Percentiles rank a stretch among this genome's conserved stretches.
Evolutionary conservation across 2,888 invertebrate species (phyloP).

Genomic region (Conomelus anceps): DNA sequence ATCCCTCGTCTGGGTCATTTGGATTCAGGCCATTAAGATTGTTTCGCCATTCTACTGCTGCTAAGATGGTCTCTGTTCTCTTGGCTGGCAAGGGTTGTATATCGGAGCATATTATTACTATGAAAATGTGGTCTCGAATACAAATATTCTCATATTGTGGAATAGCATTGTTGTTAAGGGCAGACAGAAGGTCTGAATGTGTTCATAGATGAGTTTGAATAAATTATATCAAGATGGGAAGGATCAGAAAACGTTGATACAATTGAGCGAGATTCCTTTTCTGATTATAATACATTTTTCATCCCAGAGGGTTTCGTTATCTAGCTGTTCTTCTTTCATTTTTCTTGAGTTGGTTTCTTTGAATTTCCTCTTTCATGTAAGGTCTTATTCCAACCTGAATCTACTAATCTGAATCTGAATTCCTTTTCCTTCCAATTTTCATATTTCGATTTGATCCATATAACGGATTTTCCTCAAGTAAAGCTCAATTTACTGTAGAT

Average conservation of each 20-base stretch:
- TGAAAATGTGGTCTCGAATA: not conserved
- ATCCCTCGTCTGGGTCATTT: not conserved
- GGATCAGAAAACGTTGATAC: not conserved
- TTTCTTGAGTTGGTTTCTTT: too few relatives aligned
- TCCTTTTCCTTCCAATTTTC: too few relatives aligned
- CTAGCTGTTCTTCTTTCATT: not conserved
- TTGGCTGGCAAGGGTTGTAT: not conserved
- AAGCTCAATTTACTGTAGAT: too few relatives aligned
- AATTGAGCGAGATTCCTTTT: not conserved
- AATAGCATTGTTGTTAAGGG: not conserved
- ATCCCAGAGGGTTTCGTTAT: not conserved
- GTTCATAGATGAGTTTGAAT: not conserved
- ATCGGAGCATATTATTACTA: not conserved
- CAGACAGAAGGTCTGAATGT: not conserved
- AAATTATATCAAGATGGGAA: too few relatives aligned
- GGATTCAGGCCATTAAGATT: not conserved
- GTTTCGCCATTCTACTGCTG: not conserved
- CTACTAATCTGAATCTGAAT: too few relatives aligned
- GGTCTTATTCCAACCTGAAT: too few relatives aligned
- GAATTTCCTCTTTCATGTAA: too few relatives aligned
- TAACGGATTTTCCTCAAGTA: too few relatives aligned
- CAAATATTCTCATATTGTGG: not conserved
- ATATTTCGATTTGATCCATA: too few relatives aligned
- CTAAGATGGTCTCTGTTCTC: not conserved
- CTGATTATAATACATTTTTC: not conserved